A percentile compares a stretch with the other conserved stretches of the same genome.
phyloP scores from a whole-genome alignment of 2,888 invertebrate genomes.

The Troilus luridus region DNA sequence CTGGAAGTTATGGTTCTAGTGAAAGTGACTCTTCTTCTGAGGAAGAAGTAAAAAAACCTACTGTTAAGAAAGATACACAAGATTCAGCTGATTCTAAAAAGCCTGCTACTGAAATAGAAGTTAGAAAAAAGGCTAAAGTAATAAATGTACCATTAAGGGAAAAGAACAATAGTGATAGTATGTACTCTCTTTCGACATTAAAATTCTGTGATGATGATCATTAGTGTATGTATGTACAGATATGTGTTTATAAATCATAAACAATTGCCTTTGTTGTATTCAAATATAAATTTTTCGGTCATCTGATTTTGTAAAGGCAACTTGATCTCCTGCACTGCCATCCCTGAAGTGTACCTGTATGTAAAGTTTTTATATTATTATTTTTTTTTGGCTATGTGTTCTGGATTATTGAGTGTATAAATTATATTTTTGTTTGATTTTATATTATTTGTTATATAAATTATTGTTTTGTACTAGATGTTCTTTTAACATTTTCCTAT shows the following conservation, averaged over 20 bases:
- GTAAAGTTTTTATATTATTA: constrained; percentile 35
- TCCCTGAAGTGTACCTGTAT: constrained; percentile 43
- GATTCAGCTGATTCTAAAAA: constrained; percentile 53
- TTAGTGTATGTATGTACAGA: not conserved
- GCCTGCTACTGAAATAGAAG: constrained; percentile 47
- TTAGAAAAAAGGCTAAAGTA: constrained; percentile 50
- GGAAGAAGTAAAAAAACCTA: constrained; percentile 16
- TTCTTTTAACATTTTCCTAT: not conserved
- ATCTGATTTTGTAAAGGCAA: constrained; percentile 26
- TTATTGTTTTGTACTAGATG: not conserved
- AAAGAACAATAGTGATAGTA: constrained; percentile 31
- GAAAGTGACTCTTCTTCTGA: constrained; percentile 51
- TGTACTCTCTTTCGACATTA: not conserved
- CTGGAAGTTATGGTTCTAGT: constrained; percentile 32
- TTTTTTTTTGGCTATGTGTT: constrained; percentile 39
- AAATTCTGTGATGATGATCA: not conserved
- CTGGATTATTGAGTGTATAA: not conserved
- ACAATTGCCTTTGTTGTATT: not conserved
- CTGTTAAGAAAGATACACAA: constrained; percentile 51
- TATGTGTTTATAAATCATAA: not conserved
- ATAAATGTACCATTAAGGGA: constrained; percentile 51
- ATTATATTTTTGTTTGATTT: constrained; percentile 28
- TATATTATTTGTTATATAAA: constrained; percentile 42
- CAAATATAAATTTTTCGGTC: not conserved
- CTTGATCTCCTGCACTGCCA: constrained; percentile 46